Evolutionary conservation across 2,888 invertebrate genomes (phyloP).

Genomic region (Hoplodrina blanda): DNA sequence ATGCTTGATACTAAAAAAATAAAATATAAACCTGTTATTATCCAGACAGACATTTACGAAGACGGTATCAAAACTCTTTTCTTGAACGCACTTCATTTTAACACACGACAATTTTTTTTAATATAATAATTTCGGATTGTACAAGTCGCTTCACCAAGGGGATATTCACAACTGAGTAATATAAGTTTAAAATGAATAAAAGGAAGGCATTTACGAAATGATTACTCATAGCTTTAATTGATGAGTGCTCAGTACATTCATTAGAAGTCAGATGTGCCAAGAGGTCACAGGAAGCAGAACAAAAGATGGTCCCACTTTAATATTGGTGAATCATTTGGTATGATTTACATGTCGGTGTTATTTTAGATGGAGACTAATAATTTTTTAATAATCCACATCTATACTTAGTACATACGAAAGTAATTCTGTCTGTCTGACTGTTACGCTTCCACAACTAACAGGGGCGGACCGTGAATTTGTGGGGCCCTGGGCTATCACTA

Average conservation of each 20-base stretch:
- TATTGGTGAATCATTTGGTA: slow-evolving; percentile 48
- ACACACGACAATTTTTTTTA: background rate
- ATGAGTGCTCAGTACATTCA: slow-evolving; percentile 54
- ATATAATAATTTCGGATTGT: background rate
- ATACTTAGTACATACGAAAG: no score
- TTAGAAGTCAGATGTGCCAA: slow-evolving; percentile 29
- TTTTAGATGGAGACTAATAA: background rate
- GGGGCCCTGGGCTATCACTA: no score
- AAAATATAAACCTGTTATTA: slow-evolving; percentile 52
- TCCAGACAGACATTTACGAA: slow-evolving; percentile 54
- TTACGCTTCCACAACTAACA: no score
- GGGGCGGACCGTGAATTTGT: no score
- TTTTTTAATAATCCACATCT: no score
- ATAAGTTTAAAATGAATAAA: slow-evolving; percentile 26
- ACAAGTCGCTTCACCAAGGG: slow-evolving; percentile 11
- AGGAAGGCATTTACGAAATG: slow-evolving; percentile 21
- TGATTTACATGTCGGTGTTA: slow-evolving; percentile 12
- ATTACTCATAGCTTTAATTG: slow-evolving; percentile 61
- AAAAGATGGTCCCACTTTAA: slow-evolving; percentile 38
- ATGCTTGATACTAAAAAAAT: slow-evolving; percentile 3
- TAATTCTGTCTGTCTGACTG: no score
- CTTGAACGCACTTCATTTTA: slow-evolving; percentile 51
- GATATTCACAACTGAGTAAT: slow-evolving; percentile 50
- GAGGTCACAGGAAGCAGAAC: slow-evolving; percentile 40
- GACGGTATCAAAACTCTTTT: slow-evolving; percentile 39